A percentile compares a stretch with the other conserved stretches of the same genome.
Evolutionary conservation across 92 coral and sea anemone species (phyloP).

Genomic region (Porites divaricata): DNA sequence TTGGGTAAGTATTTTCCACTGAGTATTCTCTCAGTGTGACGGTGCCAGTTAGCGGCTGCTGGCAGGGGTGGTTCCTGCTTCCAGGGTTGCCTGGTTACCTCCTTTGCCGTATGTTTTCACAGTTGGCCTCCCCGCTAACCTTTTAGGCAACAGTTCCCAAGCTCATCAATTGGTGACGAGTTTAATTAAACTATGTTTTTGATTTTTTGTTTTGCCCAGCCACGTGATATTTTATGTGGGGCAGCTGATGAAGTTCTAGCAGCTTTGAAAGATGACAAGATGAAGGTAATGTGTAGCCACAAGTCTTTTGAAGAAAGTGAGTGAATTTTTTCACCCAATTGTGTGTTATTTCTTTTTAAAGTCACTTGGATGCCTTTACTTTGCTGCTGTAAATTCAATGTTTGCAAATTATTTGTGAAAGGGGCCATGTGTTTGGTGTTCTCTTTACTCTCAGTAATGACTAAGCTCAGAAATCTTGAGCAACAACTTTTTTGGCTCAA

Average conservation of each 20-base stretch:
- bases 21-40: too few species aligned
- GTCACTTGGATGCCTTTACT: background rate
- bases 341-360: slow-evolving; percentile 16
- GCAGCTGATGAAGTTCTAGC: slow-evolving; percentile 98
- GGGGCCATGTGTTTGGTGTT: background rate
- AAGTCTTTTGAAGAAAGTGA: background rate
- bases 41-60: too few species aligned
- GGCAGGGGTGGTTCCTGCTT: too few species aligned
- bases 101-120: too few species aligned
- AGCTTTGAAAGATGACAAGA: slow-evolving; percentile 90
- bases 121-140: too few species aligned
- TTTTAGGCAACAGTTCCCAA: too few species aligned
- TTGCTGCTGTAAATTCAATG: background rate
- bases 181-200: background rate
- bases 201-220: slow-evolving; percentile 37
- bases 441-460: background rate
- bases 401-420: background rate
- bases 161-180: too few species aligned
- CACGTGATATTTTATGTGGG: slow-evolving; percentile 97
- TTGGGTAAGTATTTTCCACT: too few species aligned
- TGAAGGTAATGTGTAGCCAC: slow-evolving; percentile 63
- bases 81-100: too few species aligned
- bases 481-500: too few species aligned
- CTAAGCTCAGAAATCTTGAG: background rate
- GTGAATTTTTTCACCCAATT: background rate